Evolutionary conservation across 1,140 invertebrate genomes (phyloP), one percentile per base, ranked within the genome.

Genomic region (Eupristina koningsbergeri): DNA sequence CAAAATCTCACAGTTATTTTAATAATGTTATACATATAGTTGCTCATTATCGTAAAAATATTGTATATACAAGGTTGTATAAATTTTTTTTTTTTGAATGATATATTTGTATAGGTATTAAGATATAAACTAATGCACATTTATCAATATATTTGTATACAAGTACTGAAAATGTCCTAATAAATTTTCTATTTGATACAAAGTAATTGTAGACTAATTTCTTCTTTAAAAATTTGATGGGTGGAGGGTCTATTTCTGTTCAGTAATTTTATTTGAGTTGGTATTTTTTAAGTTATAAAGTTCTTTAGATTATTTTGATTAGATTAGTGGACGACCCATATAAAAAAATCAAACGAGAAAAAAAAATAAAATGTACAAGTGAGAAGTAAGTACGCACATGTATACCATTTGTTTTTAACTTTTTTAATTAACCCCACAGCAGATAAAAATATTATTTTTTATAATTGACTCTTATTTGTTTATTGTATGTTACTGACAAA

Each of bases 1-100:
- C 80, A 81, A 58, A 71, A 71, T 81, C 80, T 61, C 3, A 75
- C 71, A 81, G 71, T 71, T 31, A 53, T 64, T 81, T 63, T 75
- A 75, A 81, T 58, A 75, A 81, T 75, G 71, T 64, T 81, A 26
- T 13, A 29, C 6, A n/a, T 81, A 81, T 81, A 50, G 11, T 29
- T 5, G 69, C 34, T 39, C 0, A 19, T 39, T 64, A 81, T 81
- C 39, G 58, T 58, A 75, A 74, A 31, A 81, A 75, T 29, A 50
- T 63, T 61, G 74, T 31, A 9, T 22, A 29, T 74, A 71, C 36
- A 36, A 71, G 67, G 67, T 71, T 22, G 67, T 5, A 15, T 8
- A n/a, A n/a, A n/a, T n/a, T n/a, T n/a, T n/a, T n/a, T n/a, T n/a
- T n/a, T 71, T 71, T 19, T 3, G 13, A 71, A 8, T 3, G 8